Percentiles rank a stretch among this genome's conserved stretches.
These are phyloP conservation scores for Mamestra configurata DNA, from an alignment of 1,140 invertebrate species.

Conservation along the genomic window DNA sequence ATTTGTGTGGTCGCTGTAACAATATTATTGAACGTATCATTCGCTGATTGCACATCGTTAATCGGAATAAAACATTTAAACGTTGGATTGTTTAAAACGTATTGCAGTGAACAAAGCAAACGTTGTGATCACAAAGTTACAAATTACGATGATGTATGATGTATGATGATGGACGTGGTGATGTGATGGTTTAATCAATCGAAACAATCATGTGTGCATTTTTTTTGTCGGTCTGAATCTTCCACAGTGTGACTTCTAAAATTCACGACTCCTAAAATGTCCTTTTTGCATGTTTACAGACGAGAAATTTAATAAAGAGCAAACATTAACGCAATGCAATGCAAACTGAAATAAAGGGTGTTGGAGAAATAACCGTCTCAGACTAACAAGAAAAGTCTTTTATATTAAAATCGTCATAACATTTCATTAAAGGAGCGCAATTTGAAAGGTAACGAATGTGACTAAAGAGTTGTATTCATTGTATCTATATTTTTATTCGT, in stretches of 20 bases:
- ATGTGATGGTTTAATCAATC: not conserved
- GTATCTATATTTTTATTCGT: constrained; percentile 78
- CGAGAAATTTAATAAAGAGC: constrained; percentile 49
- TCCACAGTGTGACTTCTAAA: not conserved
- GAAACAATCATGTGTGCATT: constrained; percentile 8
- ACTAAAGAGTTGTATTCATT: constrained; percentile 69
- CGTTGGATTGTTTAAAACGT: constrained; percentile 16
- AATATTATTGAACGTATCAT: constrained; percentile 39
- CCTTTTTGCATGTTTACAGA: constrained; percentile 21
- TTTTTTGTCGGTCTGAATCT: not conserved
- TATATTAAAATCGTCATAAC: constrained; percentile 57
- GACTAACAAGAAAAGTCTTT: constrained; percentile 48
- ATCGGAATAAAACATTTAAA: constrained; percentile 40
- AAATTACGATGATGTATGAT: too few relatives aligned
- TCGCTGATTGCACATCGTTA: constrained; percentile 19
- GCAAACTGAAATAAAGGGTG: constrained; percentile 49
- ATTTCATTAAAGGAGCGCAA: constrained; percentile 67
- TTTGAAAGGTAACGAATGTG: constrained; percentile 73
- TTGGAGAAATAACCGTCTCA: constrained; percentile 45
- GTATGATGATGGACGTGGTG: too few relatives aligned
- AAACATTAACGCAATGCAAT: constrained; percentile 49
- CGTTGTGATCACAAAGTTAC: constrained; percentile 24
- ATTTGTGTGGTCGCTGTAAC: constrained; percentile 27
- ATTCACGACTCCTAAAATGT: not conserved
- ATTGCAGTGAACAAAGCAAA: constrained; percentile 25